Evolutionary conservation across 2,888 invertebrate genomes (phyloP).

Genomic region (Miltochrista miniata): DNA sequence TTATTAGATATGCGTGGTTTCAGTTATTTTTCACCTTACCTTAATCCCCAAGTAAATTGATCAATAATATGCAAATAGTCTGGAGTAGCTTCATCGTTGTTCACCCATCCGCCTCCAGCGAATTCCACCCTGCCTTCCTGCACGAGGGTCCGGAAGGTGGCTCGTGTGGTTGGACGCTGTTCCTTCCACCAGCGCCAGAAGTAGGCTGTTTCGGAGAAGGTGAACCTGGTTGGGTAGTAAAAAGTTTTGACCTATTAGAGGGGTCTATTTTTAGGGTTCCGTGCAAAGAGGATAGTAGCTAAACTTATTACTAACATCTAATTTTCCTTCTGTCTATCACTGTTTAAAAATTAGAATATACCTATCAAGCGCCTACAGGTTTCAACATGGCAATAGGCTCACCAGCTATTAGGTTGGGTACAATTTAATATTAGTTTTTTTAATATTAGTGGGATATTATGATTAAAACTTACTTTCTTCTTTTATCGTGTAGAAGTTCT

Average conservation of each 20-base stretch:
- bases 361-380: no score
- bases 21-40: conserved; percentile 61
- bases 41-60: conserved; percentile 87
- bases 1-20: no score
- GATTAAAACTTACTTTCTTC: conserved; percentile 72
- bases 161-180: conserved; percentile 80
- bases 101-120: conserved; percentile 84
- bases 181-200: conserved; percentile 92
- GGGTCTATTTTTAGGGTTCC: no score
- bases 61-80: conserved; percentile 89
- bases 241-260: no score
- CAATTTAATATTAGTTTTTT: no score
- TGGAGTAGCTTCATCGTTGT: conserved; percentile 85
- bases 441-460: no score
- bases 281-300: no score
- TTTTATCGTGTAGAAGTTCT: conserved; percentile 67
- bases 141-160: conserved; percentile 83
- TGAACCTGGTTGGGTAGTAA: conserved; percentile 80
- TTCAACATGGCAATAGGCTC: no score
- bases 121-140: conserved; percentile 85
- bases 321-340: no score
- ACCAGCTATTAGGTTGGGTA: no score
- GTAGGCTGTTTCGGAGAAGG: conserved; percentile 91
- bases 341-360: no score
- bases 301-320: no score